Evolutionary conservation across 2,888 invertebrate species (phyloP).

Genomic region (Drosophila limbata): DNA sequence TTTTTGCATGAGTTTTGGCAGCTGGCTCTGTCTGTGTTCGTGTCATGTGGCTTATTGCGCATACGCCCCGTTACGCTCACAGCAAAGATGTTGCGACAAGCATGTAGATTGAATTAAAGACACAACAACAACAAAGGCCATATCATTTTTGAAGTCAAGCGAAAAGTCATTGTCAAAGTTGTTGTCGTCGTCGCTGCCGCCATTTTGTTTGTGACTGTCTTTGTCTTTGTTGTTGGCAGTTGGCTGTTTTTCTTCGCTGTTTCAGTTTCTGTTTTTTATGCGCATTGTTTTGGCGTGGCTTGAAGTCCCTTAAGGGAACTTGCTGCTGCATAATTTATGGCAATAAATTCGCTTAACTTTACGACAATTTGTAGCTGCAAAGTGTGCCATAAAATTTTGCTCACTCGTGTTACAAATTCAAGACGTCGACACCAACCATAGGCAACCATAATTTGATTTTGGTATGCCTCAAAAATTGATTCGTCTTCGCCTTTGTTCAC

Average conservation of each 20-base stretch:
- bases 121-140: slow-evolving; percentile 38
- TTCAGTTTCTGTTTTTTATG: slow-evolving; percentile 61
- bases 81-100: slow-evolving; percentile 53
- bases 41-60: slow-evolving; percentile 63
- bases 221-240: slow-evolving; percentile 33
- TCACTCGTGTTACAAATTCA: slow-evolving; percentile 28
- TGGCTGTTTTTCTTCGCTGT: slow-evolving; percentile 33
- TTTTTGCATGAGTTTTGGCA: slow-evolving; percentile 26
- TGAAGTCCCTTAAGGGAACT: slow-evolving; percentile 23
- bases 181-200: slow-evolving; percentile 46
- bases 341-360: slow-evolving; percentile 81
- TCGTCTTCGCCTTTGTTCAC: slow-evolving; percentile 16
- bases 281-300: slow-evolving; percentile 55
- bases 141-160: slow-evolving; percentile 68
- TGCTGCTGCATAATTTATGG: slow-evolving; percentile 78
- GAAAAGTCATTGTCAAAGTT: slow-evolving; percentile 76
- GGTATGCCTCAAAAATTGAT: slow-evolving; percentile 45
- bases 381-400: slow-evolving; percentile 69
- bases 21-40: slow-evolving; percentile 33
- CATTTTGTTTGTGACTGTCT: slow-evolving; percentile 61
- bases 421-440: slow-evolving; percentile 35
- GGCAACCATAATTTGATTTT: slow-evolving; percentile 62
- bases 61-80: slow-evolving; percentile 58
- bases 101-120: slow-evolving; percentile 72
- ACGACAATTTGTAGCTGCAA: slow-evolving; percentile 80